Evolutionary conservation across 2,113 vertebrate species (phyloP), one percentile per base, ranked within the genome.

Genomic region (Xiphias gladius): DNA sequence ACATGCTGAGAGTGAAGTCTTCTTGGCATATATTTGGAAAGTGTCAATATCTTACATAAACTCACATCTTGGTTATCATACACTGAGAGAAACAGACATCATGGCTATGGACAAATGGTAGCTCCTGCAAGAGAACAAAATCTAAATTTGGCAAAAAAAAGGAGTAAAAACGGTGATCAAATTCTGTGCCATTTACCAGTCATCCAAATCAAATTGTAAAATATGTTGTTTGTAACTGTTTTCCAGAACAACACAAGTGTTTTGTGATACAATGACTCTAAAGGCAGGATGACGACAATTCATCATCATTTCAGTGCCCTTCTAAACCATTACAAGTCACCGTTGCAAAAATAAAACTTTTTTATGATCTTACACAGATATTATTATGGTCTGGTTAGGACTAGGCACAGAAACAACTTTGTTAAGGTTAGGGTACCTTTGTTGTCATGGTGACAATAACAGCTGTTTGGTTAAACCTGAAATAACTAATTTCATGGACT

Each of bases 21-120:
- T 65, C 19, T 67, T 2, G 17, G 67, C 46, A 70, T 55, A 28
- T 80, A 82, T 85, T 83, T 85, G 58, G 17, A 26, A 71, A 68
- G 12, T 7, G 68, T 86, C 61, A 75, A 88, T 83, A 79, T 76
- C 22, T 84, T 82, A 76, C 43, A 46, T 67, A 80, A 84, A 11
- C 65, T 14, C 66, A 7, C 8, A 52, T 58, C 26, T 73, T 52
- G 24, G 64, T 35, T 54, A 35, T 59, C 46, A 79, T 20, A 62
- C 5, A 32, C 50, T 50, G 37, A 64, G 19, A 55, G 54, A 62
- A 43, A 35, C 5, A 17, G 26, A 3, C 52, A 24, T 20, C 50
- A 76, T 26, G 59, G 41, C 59, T 70, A 17, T 58, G 26, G 24
- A 35, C 0, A 7, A 43, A 46, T 3, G 14, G 63, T 41, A 4